Evolutionary conservation across 1,140 invertebrate species (phyloP).

Genomic region (Hypothenemus hampei): DNA sequence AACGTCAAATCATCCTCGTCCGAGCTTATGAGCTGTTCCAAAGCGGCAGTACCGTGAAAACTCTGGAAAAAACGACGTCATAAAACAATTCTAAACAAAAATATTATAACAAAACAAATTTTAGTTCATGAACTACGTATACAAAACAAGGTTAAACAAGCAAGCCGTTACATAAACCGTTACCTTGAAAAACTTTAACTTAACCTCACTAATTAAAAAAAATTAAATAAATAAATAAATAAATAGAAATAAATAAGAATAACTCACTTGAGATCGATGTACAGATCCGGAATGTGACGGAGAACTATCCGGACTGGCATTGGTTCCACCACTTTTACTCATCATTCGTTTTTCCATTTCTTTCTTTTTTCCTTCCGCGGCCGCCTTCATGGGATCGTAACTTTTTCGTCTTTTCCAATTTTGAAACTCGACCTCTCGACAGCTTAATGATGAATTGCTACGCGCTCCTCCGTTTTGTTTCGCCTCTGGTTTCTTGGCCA

Average conservation of each 20-base stretch:
- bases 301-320: constrained; percentile 41
- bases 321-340: constrained; percentile 37
- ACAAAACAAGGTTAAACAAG: too few species aligned
- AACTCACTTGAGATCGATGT: constrained; percentile 44
- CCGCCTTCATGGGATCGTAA: constrained; percentile 85
- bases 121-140: too few species aligned
- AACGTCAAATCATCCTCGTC: constrained; percentile 44
- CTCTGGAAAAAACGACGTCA: too few species aligned
- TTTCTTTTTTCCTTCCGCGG: constrained; percentile 70
- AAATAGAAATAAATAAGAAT: neutral
- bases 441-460: constrained; percentile 60
- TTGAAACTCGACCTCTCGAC: constrained; percentile 77
- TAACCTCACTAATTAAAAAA: too few species aligned
- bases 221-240: neutral
- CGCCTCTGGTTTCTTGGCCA: constrained; percentile 23
- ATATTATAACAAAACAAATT: too few species aligned
- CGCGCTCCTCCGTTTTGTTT: constrained; percentile 45
- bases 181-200: too few species aligned
- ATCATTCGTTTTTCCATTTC: constrained; percentile 43
- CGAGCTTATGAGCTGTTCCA: constrained; percentile 44
- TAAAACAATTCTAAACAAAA: too few species aligned
- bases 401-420: constrained; percentile 89
- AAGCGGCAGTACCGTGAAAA: constrained; percentile 45
- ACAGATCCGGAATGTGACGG: constrained; percentile 46
- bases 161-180: too few species aligned